Evolutionary conservation across 2,113 vertebrate species (phyloP).

Genomic region (Tinamus guttatus): DNA sequence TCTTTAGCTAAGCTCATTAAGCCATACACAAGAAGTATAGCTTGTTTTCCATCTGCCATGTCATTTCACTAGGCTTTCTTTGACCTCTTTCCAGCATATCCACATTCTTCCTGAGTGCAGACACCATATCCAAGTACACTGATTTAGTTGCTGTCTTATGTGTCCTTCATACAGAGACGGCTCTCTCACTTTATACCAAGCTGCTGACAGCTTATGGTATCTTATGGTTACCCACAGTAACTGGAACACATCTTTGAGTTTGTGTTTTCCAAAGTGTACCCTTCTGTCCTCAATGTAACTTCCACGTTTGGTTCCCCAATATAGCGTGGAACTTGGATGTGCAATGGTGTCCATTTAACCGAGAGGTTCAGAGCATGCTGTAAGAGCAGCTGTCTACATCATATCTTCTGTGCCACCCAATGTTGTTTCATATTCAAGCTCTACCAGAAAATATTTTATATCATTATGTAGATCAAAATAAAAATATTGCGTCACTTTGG

Average conservation of each 20-base stretch:
- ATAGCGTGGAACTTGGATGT: not conserved
- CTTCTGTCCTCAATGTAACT: not conserved
- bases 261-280: not conserved
- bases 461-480: not conserved
- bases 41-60: not conserved
- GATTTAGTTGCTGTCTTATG: not conserved
- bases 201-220: not conserved
- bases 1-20: not conserved
- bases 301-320: not conserved
- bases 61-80: not conserved
- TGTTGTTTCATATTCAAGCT: not conserved
- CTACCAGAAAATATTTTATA: not conserved
- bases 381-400: not conserved
- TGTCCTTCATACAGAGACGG: not conserved
- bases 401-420: not conserved
- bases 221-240: not conserved
- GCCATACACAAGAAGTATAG: not conserved
- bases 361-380: not conserved
- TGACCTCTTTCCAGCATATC: not conserved
- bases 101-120: not conserved
- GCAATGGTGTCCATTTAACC: not conserved
- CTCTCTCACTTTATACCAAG: not conserved
- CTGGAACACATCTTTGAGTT: not conserved
- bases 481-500: not conserved
- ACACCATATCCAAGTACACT: not conserved